Percentiles rank a stretch among this genome's conserved stretches.
These are phyloP conservation scores for Microctonus aethiopoides DNA, from an alignment of 2,888 invertebrate species.

Conservation along the genomic window DNA sequence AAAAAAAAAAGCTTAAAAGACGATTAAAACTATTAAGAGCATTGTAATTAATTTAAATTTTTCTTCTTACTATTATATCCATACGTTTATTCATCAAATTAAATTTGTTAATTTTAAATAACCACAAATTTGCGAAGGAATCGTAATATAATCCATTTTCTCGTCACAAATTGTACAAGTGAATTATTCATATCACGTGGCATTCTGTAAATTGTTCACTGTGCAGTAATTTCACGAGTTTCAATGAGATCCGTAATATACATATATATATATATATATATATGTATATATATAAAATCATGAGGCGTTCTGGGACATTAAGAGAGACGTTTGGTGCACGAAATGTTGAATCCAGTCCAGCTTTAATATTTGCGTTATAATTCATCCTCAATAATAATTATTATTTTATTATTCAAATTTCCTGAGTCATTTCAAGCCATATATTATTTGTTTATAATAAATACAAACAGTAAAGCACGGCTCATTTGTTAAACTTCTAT, in stretches of 20 bases:
- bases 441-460: not conserved
- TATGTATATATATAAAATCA: not conserved
- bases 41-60: too few relatives aligned
- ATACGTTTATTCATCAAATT: not conserved
- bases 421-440: not conserved
- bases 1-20: not conserved
- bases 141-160: slow-evolving; percentile 9
- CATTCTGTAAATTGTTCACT: slow-evolving; percentile 16
- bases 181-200: slow-evolving; percentile 25
- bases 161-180: slow-evolving; percentile 15
- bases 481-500: not conserved
- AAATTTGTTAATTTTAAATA: slow-evolving; percentile 6
- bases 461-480: not conserved
- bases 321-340: not conserved
- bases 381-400: not conserved
- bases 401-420: not conserved
- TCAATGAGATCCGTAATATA: slow-evolving; percentile 12
- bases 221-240: slow-evolving; percentile 24
- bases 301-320: not conserved
- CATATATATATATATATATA: not conserved
- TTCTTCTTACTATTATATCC: not conserved
- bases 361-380: not conserved
- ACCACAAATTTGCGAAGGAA: slow-evolving; percentile 6
- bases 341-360: slow-evolving; percentile 1
- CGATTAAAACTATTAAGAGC: not conserved